Evolutionary conservation across 2,113 vertebrate species (phyloP).

Genomic region (Gadus chalcogrammus): DNA sequence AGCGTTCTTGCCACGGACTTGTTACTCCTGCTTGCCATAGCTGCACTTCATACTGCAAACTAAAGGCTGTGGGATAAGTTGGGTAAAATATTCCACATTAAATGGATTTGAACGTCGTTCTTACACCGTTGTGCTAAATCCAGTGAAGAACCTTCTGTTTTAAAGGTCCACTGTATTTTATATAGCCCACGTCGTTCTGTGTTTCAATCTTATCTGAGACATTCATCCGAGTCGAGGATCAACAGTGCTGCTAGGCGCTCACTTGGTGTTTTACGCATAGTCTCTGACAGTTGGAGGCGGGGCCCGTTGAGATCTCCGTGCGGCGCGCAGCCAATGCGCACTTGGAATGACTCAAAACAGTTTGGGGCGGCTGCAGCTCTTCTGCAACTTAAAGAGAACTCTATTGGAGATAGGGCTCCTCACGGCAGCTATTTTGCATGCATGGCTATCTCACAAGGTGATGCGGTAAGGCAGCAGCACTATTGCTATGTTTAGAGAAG

Average conservation of each 20-base stretch:
- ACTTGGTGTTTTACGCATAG: conserved; percentile 41
- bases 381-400: conserved; percentile 20
- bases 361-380: conserved; percentile 57
- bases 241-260: conserved; percentile 26
- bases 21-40: conserved; percentile 89
- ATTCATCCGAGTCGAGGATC: conserved; percentile 23
- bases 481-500: conserved; percentile 27
- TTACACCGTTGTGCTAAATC: not conserved
- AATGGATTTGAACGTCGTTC: not conserved
- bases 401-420: not conserved
- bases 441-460: too few relatives aligned
- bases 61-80: conserved; percentile 57
- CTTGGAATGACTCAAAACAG: conserved; percentile 25
- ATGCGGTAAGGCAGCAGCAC: not conserved
- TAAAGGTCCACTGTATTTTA: too few relatives aligned
- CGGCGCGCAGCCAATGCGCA: conserved; percentile 51
- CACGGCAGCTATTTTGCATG: too few relatives aligned
- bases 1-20: conserved; percentile 90
- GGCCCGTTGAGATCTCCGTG: conserved; percentile 25
- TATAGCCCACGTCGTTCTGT: too few relatives aligned
- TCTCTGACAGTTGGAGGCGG: conserved; percentile 61
- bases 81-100: conserved; percentile 19
- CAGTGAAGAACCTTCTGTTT: too few relatives aligned
- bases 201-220: too few relatives aligned
- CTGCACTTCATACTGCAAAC: conserved; percentile 90